Percentiles rank a stretch among this genome's conserved stretches.
phyloP scores from a whole-genome alignment of 2,797 vertebrate species.

The Taenioides sp. region DNA sequence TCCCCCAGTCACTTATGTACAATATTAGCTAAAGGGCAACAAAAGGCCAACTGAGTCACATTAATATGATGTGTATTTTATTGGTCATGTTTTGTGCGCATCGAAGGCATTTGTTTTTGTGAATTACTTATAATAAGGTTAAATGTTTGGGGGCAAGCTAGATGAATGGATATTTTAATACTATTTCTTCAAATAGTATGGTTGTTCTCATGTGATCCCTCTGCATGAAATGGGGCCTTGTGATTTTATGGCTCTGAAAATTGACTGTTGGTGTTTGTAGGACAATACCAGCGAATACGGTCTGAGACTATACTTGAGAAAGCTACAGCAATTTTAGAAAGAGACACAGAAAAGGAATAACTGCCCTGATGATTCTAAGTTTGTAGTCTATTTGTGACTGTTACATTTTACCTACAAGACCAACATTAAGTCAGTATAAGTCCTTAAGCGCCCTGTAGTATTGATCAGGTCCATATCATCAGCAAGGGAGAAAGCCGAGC shows the following conservation, averaged over 20 bases:
- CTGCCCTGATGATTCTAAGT: not conserved
- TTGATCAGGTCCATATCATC: conserved; percentile 4
- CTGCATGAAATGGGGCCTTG: no score
- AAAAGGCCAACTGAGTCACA: conserved; percentile 1
- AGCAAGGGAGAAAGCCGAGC: not conserved
- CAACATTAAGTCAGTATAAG: not conserved
- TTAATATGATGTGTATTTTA: not conserved
- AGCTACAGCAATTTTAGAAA: no score
- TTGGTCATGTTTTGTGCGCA: not conserved
- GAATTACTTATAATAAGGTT: not conserved
- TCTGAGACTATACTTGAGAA: not conserved
- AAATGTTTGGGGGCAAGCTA: not conserved
- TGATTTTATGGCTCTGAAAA: no score
- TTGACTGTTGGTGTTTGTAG: not conserved
- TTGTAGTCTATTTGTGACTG: not conserved
- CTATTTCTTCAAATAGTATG: no score
- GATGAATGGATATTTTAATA: not conserved
- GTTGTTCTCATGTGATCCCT: no score
- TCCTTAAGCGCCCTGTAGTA: conserved; percentile 4
- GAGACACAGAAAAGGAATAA: no score
- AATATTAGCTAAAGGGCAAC: not conserved
- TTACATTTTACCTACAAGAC: not conserved
- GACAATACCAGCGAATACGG: not conserved
- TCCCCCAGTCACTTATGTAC: not conserved
- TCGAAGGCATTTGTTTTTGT: not conserved